phyloP scores from a whole-genome alignment of 2,797 vertebrate species.

The Parauchenoglanis ngamensis region DNA sequence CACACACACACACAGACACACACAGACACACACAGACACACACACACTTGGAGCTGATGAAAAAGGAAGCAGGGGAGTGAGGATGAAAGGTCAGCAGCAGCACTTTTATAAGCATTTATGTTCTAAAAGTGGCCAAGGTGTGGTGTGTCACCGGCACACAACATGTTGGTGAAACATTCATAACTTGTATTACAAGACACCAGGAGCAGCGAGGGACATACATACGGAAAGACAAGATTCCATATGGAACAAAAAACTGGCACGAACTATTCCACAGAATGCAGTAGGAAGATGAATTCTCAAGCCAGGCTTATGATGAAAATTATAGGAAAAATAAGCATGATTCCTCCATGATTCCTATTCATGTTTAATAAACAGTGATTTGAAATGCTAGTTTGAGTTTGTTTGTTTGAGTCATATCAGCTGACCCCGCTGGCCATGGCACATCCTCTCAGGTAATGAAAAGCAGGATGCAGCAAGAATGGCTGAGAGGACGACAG shows the following conservation, averaged over 20 bases:
- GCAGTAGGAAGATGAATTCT: slow-evolving; percentile 19
- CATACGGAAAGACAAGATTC: slow-evolving; percentile 5
- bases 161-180: slow-evolving; percentile 21
- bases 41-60: slow-evolving; percentile 14
- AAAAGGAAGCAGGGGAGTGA: slow-evolving; percentile 16
- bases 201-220: background rate
- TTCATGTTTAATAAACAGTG: background rate
- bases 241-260: background rate
- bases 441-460: slow-evolving; percentile 8
- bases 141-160: slow-evolving; percentile 9
- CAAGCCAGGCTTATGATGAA: background rate
- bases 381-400: background rate
- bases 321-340: background rate
- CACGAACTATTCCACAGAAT: slow-evolving; percentile 5
- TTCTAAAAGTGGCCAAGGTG: slow-evolving; percentile 32
- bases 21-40: slow-evolving; percentile 9
- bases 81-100: slow-evolving; percentile 27
- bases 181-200: slow-evolving; percentile 29
- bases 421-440: background rate
- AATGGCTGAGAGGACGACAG: background rate
- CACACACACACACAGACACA: slow-evolving; percentile 32
- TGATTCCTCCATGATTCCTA: background rate
- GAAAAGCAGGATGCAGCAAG: slow-evolving; percentile 8
- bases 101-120: slow-evolving; percentile 42
- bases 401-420: background rate